Percentiles rank a stretch among this genome's conserved stretches.
These are phyloP conservation scores for Pilophorus perplexus DNA, from an alignment of 2,888 invertebrate species.

Conservation along the genomic window DNA sequence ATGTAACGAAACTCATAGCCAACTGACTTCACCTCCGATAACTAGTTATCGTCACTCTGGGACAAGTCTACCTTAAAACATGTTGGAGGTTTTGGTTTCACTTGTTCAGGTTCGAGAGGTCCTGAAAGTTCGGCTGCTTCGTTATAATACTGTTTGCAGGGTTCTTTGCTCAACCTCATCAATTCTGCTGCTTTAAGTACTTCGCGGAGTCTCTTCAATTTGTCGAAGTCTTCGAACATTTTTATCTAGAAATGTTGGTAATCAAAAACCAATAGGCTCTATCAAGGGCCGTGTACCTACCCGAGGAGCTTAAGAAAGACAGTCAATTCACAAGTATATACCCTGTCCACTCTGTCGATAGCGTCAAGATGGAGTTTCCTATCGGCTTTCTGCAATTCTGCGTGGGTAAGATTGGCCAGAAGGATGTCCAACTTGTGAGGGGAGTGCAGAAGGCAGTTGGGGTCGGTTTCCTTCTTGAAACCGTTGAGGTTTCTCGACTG, in stretches of 20 bases:
- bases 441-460: slow-evolving; percentile 29
- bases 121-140: too few relatives aligned
- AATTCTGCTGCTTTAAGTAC: slow-evolving; percentile 27
- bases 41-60: too few relatives aligned
- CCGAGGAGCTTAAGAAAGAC: too few relatives aligned
- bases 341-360: slow-evolving; percentile 16
- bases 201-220: slow-evolving; percentile 33
- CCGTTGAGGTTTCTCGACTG: slow-evolving; percentile 80
- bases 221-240: slow-evolving; percentile 31
- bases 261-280: background rate
- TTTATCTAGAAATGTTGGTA: slow-evolving; percentile 3
- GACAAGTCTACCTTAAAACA: too few relatives aligned
- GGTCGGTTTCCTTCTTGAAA: slow-evolving; percentile 51
- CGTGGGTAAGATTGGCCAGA: slow-evolving; percentile 9
- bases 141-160: background rate
- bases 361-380: slow-evolving; percentile 19
- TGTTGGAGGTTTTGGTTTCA: too few relatives aligned
- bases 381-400: slow-evolving; percentile 18
- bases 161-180: slow-evolving; percentile 14
- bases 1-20: too few relatives aligned
- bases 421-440: slow-evolving; percentile 24
- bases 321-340: too few relatives aligned
- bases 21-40: too few relatives aligned
- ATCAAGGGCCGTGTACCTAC: too few relatives aligned
- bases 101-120: too few relatives aligned